Evolutionary conservation across 2,888 invertebrate genomes (phyloP), one percentile per base, ranked within the genome.

Genomic region (Esperia sulphurella): DNA sequence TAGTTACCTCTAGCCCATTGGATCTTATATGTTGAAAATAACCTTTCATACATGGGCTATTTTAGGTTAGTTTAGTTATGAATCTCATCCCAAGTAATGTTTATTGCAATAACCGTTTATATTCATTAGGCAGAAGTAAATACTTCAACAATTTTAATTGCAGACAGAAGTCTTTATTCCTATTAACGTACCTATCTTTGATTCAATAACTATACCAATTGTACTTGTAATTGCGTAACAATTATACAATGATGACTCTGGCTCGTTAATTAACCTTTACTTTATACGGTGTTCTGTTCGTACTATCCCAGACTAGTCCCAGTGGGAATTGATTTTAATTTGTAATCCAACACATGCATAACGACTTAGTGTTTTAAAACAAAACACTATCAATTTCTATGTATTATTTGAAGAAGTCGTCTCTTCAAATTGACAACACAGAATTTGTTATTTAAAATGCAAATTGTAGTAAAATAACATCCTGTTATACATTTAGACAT

Each of bases 181-280:
- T 54, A 57, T 60, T 59, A 58, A 52, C 51, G 51, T 3, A 21
- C 2, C 5, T 53, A 60, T 54, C 51, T 61, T 48, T 47, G 49
- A 51, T 57, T 57, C 43, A 50, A 50, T 49, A 55, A 60, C 57
- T 56, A 51, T 58, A 44, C 48, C 49, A 43, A 57, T 54, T 57
- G 51, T 58, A 48, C 61, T 61, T 69, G 63, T 65, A 65, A 68
- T 68, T 67, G 62, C 59, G 21, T 40, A 51, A 62, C 55, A 58
- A 65, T 64, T 69, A 60, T 60, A 59, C 58, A 59, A 61, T 65
- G 54, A 61, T 60, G 59, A 55, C 59, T 57, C 55, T 50, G 60
- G 61, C 54, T 58, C 58, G 61, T 67, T 75, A 68, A 73, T 71
- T 71, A 57, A 51, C 58, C 33, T 33, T 33, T 10, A 10, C 33